Conservation (phyloP, 2,113 vertebrate genomes). For the Aepyceros melampus region DNA sequence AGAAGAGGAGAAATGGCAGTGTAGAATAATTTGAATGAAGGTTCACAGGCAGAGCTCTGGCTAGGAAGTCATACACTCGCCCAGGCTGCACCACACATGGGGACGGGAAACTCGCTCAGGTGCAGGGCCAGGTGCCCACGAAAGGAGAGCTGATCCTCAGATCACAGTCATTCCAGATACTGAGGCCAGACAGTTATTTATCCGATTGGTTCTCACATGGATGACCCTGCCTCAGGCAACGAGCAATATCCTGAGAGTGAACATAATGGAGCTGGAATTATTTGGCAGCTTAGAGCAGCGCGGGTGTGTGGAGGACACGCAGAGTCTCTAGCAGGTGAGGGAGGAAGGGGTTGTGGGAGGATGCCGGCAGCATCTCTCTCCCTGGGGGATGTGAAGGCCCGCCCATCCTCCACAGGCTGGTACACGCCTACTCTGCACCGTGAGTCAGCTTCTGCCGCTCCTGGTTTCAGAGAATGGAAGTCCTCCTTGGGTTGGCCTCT, state of each 20-base stretch:
- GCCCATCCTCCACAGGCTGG: rapidly evolving
- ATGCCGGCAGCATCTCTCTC: background rate
- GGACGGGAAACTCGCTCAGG: rapidly evolving
- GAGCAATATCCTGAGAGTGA: background rate
- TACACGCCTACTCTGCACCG: rapidly evolving
- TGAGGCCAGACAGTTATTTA: background rate
- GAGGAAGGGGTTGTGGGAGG: background rate
- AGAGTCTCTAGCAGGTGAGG: background rate
- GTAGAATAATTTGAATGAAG: background rate
- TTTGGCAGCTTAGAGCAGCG: rapidly evolving
- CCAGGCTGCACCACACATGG: too few species aligned
- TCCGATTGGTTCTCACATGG: background rate
- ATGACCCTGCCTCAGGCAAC: background rate
- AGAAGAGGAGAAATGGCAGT: background rate
- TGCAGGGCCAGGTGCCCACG: background rate
- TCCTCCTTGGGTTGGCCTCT: background rate
- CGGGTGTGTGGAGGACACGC: rapidly evolving
- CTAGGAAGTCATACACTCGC: background rate
- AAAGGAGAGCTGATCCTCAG: background rate
- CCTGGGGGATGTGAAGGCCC: background rate
- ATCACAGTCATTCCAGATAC: background rate
- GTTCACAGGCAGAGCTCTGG: background rate
- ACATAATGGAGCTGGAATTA: rapidly evolving
- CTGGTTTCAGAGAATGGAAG: background rate
- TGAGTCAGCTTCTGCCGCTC: rapidly evolving